phyloP scores from a whole-genome alignment of 2,888 invertebrate species.

The Tetranychus truncatus region DNA sequence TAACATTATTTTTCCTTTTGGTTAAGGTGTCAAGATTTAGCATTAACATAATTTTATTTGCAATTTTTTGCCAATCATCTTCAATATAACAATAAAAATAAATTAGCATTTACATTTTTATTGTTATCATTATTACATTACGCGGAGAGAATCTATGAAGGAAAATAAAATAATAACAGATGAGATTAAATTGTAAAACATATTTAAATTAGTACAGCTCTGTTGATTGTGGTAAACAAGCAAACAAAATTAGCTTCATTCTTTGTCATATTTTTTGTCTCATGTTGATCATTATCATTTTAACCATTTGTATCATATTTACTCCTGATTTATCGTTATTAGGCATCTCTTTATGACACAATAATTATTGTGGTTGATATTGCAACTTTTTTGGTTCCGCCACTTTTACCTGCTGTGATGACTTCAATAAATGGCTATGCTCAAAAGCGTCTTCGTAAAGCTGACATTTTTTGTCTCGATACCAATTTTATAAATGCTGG shows the following conservation, averaged over 20 bases:
- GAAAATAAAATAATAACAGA: too few species aligned
- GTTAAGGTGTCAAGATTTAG: too few species aligned
- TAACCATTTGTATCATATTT: conserved; percentile 4
- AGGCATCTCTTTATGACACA: conserved; percentile 28
- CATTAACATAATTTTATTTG: too few species aligned
- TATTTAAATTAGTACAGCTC: too few species aligned
- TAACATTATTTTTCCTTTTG: too few species aligned
- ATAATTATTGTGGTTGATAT: conserved; percentile 30
- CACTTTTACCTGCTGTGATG: conserved; percentile 30
- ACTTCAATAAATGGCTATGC: conserved; percentile 30
- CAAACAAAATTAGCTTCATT: too few species aligned
- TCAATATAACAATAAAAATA: not conserved
- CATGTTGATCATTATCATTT: not conserved
- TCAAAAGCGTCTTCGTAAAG: conserved; percentile 29
- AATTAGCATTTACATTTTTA: not conserved
- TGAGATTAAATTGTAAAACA: too few species aligned
- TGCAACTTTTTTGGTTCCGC: conserved; percentile 31
- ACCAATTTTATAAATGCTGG: conserved; percentile 30
- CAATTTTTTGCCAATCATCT: too few species aligned
- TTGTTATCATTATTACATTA: too few species aligned
- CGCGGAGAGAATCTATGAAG: too few species aligned
- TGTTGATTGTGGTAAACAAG: too few species aligned
- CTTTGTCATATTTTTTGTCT: not conserved
- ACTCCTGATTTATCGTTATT: conserved; percentile 11
- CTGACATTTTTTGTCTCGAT: conserved; percentile 30